These are phyloP conservation scores for Chaetorhynchus papuensis DNA, from an alignment of 2,113 vertebrate species.

Conservation along the genomic window DNA sequence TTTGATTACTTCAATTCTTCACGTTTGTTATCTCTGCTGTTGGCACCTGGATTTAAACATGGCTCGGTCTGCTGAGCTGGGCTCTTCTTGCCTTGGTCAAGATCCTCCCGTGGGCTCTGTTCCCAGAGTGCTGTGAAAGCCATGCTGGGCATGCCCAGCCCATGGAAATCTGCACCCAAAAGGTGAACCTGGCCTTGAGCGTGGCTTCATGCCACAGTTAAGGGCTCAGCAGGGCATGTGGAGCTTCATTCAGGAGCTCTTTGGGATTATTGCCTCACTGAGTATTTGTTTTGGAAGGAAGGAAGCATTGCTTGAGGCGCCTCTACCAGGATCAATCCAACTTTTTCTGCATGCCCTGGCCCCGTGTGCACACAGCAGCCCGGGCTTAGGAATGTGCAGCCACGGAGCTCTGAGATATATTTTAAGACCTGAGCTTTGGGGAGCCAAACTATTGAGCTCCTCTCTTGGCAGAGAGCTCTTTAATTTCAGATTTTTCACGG, in stretches of 20 bases:
- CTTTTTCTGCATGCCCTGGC: not conserved
- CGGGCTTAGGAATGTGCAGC: not conserved
- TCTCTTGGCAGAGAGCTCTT: slow-evolving; percentile 3
- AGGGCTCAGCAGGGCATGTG: not conserved
- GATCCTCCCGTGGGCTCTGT: not conserved
- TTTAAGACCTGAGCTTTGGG: slow-evolving; percentile 26
- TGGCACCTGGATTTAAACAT: slow-evolving; percentile 14
- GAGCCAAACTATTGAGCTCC: not conserved
- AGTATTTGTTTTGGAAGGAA: not conserved
- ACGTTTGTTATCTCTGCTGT: not conserved
- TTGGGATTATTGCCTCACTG: not conserved
- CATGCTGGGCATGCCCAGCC: not conserved
- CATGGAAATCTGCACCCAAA: not conserved
- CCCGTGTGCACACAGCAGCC: not conserved
- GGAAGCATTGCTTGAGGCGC: not conserved
- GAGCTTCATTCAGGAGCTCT: not conserved
- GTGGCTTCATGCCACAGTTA: not conserved
- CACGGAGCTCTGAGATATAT: not conserved
- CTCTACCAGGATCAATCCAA: not conserved
- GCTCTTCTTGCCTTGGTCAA: not conserved
- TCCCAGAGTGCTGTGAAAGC: not conserved
- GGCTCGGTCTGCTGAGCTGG: not conserved
- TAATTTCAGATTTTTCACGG: not conserved
- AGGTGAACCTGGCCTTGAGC: not conserved
- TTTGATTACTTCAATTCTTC: not conserved